phyloP scores from a whole-genome alignment of 2,113 vertebrate species.

The Zosterops lateralis region DNA sequence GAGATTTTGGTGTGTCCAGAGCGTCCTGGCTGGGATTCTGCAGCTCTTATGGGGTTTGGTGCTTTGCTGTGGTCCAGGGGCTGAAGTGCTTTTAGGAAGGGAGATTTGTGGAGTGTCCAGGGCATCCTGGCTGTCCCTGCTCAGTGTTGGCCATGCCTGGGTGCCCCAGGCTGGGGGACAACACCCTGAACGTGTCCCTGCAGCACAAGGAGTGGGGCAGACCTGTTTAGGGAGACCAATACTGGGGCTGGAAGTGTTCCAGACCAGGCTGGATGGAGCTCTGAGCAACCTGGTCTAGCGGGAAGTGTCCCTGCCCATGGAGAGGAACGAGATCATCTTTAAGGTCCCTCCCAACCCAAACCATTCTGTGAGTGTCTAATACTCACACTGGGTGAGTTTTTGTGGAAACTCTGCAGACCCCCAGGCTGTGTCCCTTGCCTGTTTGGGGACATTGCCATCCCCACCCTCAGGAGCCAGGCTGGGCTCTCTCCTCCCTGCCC shows the following conservation, averaged over 20 bases:
- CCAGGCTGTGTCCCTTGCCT: constrained; percentile 15
- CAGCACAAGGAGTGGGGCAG: fast-evolving
- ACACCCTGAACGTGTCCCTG: fast-evolving
- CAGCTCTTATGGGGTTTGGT: background rate
- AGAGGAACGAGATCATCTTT: fast-evolving
- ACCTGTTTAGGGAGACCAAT: fast-evolving
- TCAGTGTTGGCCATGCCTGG: fast-evolving
- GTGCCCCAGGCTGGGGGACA: background rate
- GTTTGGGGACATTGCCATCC: background rate
- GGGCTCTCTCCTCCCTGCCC: background rate
- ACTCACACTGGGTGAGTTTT: background rate
- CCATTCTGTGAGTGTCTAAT: background rate
- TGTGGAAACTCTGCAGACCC: background rate
- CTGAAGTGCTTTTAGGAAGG: fast-evolving
- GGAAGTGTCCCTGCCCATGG: background rate
- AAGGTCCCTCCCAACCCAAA: background rate
- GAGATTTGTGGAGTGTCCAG: background rate
- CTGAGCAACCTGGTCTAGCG: background rate
- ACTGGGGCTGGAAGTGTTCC: fast-evolving
- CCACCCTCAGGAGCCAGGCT: constrained; percentile 15
- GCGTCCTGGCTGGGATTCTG: too few species aligned
- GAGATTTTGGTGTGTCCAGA: too few species aligned
- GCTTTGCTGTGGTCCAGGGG: fast-evolving
- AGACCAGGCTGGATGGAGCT: background rate
- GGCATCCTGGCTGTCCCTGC: fast-evolving